Percentiles rank a stretch among this genome's conserved stretches.
Conservation (phyloP, 2,797 vertebrate species). For the Amblyopsis hoosieri region DNA sequence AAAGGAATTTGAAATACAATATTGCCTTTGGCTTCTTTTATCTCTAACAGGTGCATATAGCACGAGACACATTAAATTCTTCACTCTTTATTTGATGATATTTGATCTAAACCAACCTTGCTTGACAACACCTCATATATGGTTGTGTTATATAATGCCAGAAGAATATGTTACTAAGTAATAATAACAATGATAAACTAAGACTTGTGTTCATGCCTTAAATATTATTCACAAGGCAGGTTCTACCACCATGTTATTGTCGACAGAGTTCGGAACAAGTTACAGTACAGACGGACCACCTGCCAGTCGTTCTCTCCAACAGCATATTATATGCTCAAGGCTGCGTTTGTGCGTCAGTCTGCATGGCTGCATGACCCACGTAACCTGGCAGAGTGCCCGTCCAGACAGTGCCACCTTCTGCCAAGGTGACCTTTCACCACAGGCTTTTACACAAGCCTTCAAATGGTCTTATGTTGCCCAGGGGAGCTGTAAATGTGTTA, state of each 20-base stretch:
- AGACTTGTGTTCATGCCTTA: neutral
- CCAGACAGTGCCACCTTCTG: constrained; percentile 53
- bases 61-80: no score
- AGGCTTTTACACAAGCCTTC: constrained; percentile 57
- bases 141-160: neutral
- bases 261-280: neutral
- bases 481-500: constrained; percentile 81
- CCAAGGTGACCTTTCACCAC: constrained; percentile 80
- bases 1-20: neutral
- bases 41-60: neutral
- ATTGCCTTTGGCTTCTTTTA: neutral
- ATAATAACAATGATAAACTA: neutral
- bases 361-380: constrained; percentile 31
- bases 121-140: neutral
- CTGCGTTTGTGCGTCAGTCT: constrained; percentile 43
- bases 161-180: neutral
- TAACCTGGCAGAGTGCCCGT: constrained; percentile 37
- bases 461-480: constrained; percentile 57
- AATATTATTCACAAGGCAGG: neutral
- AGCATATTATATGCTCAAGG: constrained; percentile 22
- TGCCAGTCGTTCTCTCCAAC: constrained; percentile 34
- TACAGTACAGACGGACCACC: constrained; percentile 24
- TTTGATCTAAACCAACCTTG: neutral
- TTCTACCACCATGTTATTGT: neutral
- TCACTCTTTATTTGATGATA: neutral